Evolutionary conservation across 2,113 vertebrate genomes (phyloP), one percentile per base, ranked within the genome.

Genomic region (Helogale parvula): DNA sequence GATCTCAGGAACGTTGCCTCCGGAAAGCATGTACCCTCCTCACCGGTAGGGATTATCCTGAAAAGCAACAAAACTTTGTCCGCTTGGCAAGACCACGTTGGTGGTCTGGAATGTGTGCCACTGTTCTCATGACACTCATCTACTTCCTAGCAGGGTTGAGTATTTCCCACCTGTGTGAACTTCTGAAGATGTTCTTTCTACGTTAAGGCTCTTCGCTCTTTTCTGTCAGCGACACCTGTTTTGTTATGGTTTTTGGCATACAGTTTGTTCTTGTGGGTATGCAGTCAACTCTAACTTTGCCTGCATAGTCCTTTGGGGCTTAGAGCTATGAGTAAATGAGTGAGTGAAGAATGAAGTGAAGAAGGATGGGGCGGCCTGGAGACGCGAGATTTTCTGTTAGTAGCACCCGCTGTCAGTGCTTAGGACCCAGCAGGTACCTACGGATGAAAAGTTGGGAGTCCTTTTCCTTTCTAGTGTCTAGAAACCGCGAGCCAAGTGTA

Each of bases 381-480:
- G 16, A 41, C 3, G 5, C 33, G 19, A 60, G n/a, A n/a, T 50
- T 7, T 12, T 2, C 0, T 0, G 3, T 3, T 12, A 13, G 50
- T 0, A 9, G 69, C 2, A 0, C 4, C 76, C 4, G 0, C 10
- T 2, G 7, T 23, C 63, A 47, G 74, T 47, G 77, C 29, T 65
- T 7, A n/a, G 54, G 41, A 5, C 21, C 3, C 0, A 21, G 33
- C 0, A 31, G 87, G 29, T 12, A 1, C n/a, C 47, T 41, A 19
- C 52, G 60, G 33, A 35, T 7, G 16, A 25, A 31, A 54, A 65
- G 38, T 10, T 33, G 8, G 2, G 60, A 13, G 4, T 31, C 50
- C 7, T 23, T 66, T 60, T 50, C 83, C 47, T 82, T 79, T 72
- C 21, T 57, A 83, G 19, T 54, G 16, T 57, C 84, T 6, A 45